Conservation (phyloP, 2,888 invertebrate genomes). For the Malacosoma neustria region DNA sequence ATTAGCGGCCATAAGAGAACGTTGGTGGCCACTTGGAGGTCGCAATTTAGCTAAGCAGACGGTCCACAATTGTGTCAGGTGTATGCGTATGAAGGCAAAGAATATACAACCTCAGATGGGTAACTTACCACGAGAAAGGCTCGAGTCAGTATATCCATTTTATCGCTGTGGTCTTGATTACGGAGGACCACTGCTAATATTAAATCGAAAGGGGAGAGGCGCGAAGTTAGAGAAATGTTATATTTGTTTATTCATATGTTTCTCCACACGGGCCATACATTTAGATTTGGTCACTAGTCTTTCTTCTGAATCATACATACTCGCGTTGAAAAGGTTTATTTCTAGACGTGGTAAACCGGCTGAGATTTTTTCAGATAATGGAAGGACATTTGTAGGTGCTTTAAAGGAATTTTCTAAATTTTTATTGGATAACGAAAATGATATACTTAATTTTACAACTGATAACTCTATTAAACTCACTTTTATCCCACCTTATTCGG, state of each 20-base stretch:
- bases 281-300: slow-evolving; percentile 1
- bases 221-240: slow-evolving; percentile 1
- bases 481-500: neutral
- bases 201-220: slow-evolving; percentile 2
- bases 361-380: slow-evolving; percentile 1
- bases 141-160: slow-evolving; percentile 2
- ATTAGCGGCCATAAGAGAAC: neutral
- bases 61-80: neutral
- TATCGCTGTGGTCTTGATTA: slow-evolving; percentile 1
- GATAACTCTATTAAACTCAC: neutral
- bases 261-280: slow-evolving; percentile 2
- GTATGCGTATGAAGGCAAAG: neutral
- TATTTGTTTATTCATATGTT: slow-evolving; percentile 5
- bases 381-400: slow-evolving; percentile 2
- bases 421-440: neutral
- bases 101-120: slow-evolving; percentile 3
- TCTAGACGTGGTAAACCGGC: slow-evolving; percentile 5
- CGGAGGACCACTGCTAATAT: slow-evolving; percentile 3
- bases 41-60: neutral
- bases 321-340: slow-evolving; percentile 6
- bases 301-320: slow-evolving; percentile 1
- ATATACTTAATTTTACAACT: neutral
- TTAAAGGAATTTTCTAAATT: too few species aligned
- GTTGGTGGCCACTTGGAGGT: slow-evolving; percentile 1
- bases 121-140: slow-evolving; percentile 4